Base-by-base conservation (phyloP, 2,888 invertebrate genomes). In the Diarsia dahlii region DNA sequence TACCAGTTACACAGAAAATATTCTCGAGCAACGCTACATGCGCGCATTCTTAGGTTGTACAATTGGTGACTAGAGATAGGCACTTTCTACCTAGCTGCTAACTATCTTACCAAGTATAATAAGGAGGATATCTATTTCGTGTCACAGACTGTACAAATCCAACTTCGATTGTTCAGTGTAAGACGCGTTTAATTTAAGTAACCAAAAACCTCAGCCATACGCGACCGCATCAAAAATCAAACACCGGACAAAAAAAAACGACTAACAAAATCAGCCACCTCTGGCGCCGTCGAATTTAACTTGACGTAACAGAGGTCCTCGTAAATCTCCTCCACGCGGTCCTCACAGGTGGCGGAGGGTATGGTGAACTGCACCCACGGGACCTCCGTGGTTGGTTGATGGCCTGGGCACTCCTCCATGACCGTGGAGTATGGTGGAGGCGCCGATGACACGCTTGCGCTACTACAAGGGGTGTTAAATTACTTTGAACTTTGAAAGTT, bases 231-330 rank as follows among this genome's bases (percentile, higher is more conserved):
- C 15, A 15, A 70, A 54, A 71, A 68, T 70, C 74, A 62, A 86
- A 86, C 62, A 79, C 65, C 52, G 63, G 46, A 45, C 63, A 63
- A 6, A 68, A 82, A 85, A 58, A 76, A 34, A 28, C 23, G 23
- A 83, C 71, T 83, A 82, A 85, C 86, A 20, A 81, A 83, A 86
- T 78, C 78, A 83, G 83, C 83, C 86, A 98, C 98, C 98, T 98
- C 98, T 86, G 97, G 97, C 93, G 97, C 95, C 87, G 97, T 95
- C 88, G 98, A 97, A 86, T 98, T 97, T 95, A 98, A 98, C 92
- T 98, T 98, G 92, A 98, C 98, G 95, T 98, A 98, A 97, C 98
- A 98, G 89, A 99, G 97, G 95, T 98, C 98, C 95, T 98, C 98
- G 94, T 99, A 99, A 91, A 98, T 98, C 95, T 98, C 98, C 94